phyloP scores from a whole-genome alignment of 2,888 invertebrate genomes.

The Xanthorhoe spadicearia region DNA sequence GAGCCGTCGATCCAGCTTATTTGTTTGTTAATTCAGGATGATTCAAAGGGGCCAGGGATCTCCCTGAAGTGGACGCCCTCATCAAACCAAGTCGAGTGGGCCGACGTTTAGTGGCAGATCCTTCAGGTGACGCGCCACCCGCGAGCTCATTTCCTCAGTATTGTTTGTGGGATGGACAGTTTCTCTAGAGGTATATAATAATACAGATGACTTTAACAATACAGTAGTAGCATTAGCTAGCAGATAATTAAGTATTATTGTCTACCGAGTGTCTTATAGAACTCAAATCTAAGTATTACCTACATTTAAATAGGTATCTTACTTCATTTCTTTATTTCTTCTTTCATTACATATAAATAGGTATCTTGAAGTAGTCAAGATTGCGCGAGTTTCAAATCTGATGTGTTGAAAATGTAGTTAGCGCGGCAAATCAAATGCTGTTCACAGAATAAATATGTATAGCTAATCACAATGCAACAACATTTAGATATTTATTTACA shows the following conservation, averaged over 20 bases:
- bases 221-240: not conserved
- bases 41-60: conserved; percentile 53
- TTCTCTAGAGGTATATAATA: conserved; percentile 5
- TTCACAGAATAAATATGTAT: conserved; percentile 13
- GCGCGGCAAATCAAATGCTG: not conserved
- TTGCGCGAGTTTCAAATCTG: not conserved
- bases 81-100: conserved; percentile 42
- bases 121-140: conserved; percentile 46
- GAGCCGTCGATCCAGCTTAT: conserved; percentile 62
- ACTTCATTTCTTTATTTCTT: no score
- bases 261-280: not conserved
- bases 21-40: conserved; percentile 47
- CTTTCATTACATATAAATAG: no score
- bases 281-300: not conserved
- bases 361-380: not conserved
- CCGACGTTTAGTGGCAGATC: conserved; percentile 42
- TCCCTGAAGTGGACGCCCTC: conserved; percentile 50
- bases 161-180: conserved; percentile 32
- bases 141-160: conserved; percentile 48
- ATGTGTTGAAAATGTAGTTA: not conserved
- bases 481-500: conserved; percentile 40
- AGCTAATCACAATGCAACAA: conserved; percentile 20
- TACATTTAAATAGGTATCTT: no score
- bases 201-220: conserved; percentile 1
- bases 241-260: not conserved